Percentiles rank a stretch among this genome's conserved stretches.
phyloP scores from a whole-genome alignment of 2,113 vertebrate species.

The Brachypodius melanocephalos region DNA sequence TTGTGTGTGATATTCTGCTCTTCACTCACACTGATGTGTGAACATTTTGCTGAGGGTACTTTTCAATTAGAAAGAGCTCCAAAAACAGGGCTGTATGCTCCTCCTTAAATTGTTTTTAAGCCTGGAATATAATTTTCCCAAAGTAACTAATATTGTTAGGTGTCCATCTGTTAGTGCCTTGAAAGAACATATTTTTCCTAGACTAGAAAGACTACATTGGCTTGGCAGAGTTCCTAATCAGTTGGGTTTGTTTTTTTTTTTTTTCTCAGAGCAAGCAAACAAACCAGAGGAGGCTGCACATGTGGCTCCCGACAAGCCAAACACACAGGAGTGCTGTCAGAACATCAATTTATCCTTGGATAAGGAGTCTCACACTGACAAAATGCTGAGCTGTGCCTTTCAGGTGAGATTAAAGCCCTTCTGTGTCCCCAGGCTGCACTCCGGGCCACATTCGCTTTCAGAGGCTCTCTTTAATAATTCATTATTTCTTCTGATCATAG shows the following conservation, averaged over 20 bases:
- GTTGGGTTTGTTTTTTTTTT: not conserved
- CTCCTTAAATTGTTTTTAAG: not conserved
- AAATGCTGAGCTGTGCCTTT: not conserved
- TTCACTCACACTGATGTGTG: not conserved
- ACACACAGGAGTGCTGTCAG: not conserved
- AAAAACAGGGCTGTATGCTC: not conserved
- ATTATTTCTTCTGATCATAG: not conserved
- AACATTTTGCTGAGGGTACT: not conserved
- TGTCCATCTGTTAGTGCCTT: not conserved
- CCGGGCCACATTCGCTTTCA: not conserved
- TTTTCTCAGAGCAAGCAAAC: not conserved
- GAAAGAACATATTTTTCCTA: not conserved
- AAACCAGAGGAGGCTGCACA: not conserved
- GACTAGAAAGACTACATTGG: not conserved
- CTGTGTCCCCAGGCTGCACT: not conserved
- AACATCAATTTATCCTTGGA: not conserved
- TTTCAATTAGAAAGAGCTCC: not conserved
- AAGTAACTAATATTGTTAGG: not conserved
- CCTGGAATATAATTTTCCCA: not conserved
- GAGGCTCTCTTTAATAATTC: not conserved
- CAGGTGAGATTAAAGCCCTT: not conserved
- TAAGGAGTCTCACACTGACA: not conserved
- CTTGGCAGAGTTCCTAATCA: not conserved
- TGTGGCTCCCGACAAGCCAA: not conserved
- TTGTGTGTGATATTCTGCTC: not conserved